Evolutionary conservation across 2,888 invertebrate species (phyloP).

Genomic region (Epistrophe grossulariae): DNA sequence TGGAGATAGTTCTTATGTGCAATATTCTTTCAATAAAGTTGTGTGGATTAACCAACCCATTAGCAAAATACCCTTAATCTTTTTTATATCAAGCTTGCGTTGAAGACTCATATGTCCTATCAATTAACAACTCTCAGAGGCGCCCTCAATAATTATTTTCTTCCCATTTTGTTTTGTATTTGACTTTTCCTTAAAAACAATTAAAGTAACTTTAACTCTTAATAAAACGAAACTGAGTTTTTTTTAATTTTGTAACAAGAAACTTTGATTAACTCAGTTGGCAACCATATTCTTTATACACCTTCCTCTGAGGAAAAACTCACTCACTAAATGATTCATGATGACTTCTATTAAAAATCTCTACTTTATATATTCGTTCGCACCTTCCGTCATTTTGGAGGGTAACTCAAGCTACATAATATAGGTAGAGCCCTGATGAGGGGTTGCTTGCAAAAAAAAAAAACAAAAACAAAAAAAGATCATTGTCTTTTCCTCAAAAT

Average conservation of each 20-base stretch:
- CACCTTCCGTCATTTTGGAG: conserved; percentile 61
- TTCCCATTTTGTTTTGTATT: no score
- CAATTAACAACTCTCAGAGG: no score
- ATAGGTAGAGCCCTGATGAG: conserved; percentile 1
- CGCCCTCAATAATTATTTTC: no score
- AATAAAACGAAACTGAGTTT: background rate
- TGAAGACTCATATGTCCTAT: no score
- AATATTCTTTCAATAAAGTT: no score
- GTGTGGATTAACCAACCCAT: no score
- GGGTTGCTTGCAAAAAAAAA: conserved; percentile 41
- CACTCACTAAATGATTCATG: conserved; percentile 75
- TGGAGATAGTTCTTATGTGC: no score
- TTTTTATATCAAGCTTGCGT: no score
- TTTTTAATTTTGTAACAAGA: no score
- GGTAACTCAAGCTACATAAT: background rate
- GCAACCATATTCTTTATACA: conserved; percentile 10
- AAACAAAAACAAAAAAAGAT: conserved; percentile 5
- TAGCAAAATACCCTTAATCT: no score
- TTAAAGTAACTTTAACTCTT: no score
- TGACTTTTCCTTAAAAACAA: no score
- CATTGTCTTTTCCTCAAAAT: conserved; percentile 26
- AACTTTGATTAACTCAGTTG: background rate
- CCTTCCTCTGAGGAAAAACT: conserved; percentile 35
- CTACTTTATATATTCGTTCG: conserved; percentile 71
- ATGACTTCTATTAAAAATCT: conserved; percentile 76